Base-by-base conservation (phyloP, 2,113 vertebrate genomes). In the Vulpes lagopus region DNA sequence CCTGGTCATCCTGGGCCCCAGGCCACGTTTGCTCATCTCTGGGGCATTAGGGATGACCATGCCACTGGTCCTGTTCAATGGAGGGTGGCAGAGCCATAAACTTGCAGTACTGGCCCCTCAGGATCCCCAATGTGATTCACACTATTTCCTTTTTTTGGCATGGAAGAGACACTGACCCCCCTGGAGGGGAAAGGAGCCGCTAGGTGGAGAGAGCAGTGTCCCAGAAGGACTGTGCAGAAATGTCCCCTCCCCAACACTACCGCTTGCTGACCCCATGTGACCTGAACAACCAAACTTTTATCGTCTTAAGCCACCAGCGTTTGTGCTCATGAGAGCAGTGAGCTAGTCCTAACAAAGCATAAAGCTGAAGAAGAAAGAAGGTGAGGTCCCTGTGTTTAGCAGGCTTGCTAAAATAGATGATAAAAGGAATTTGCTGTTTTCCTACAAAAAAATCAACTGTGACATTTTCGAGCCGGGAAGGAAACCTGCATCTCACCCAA, bases 361-460 rank as follows among this genome's bases (percentile, higher is more conserved):
- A 25, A 91, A 51, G 35, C 65, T 87, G 22, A 49, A 49, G 49
- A 22, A 12, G 65, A 11, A 60, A 64, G 23, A 74, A 32, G 43
- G 8, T 10, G 35, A 35, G 20, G 15, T n/a, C 0, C 0, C 0
- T 35, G 11, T 57, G 49, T 71, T 64, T 30, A 35, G 16, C 14
- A 5, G 16, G 22, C 14, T 27, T 23, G 27, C 14, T 57, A 8
- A 64, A 53, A 16, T 11, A 71, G 12, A 59, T 32, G 57, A 73
- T 22, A 27, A 57, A 88, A 88, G 12, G 22, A 57, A 57, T 27
- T 27, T 43, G 1, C 11, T 30, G 4, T 64, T 88, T 88, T 82
- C 55, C 84, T 49, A 0, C n/a, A 55, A 55, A 55, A 71, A 53
- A 71, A 73, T 23, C 19, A 15, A 49, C 30, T 43, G 30, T 23